These are phyloP conservation scores for Clarias batrachus DNA, from an alignment of 2,113 vertebrate genomes.

Conservation along the genomic window DNA sequence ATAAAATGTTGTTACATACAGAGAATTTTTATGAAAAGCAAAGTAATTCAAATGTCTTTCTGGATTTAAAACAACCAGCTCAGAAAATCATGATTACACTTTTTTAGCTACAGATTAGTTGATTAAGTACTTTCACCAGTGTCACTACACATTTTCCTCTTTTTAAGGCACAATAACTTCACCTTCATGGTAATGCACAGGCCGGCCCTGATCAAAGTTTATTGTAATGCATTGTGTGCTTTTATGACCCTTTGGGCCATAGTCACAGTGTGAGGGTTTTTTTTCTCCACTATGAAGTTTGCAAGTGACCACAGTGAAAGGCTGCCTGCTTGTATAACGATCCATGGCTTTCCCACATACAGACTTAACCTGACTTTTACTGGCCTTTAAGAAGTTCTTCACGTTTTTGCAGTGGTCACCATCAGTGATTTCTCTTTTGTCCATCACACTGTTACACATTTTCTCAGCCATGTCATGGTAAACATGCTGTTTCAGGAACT, in stretches of 20 bases:
- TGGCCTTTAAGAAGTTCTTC: too few relatives aligned
- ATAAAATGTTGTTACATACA: too few relatives aligned
- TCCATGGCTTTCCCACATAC: neutral
- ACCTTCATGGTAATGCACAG: too few relatives aligned
- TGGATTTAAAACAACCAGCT: too few relatives aligned
- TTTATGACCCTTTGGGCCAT: slow-evolving; percentile 4
- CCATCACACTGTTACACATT: slow-evolving; percentile 20
- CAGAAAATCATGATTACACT: too few relatives aligned
- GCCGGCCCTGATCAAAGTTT: slow-evolving; percentile 16
- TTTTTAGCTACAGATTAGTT: neutral
- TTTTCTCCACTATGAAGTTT: slow-evolving; percentile 25
- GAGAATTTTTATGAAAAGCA: too few relatives aligned
- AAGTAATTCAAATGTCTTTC: too few relatives aligned
- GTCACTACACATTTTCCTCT: neutral
- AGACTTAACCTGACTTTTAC: neutral
- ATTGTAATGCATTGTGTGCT: slow-evolving; percentile 37
- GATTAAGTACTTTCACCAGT: too few relatives aligned
- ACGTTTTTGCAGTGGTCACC: too few relatives aligned
- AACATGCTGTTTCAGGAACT: too few relatives aligned
- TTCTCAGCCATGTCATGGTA: slow-evolving; percentile 17
- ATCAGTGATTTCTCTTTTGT: too few relatives aligned
- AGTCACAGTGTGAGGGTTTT: slow-evolving; percentile 28
- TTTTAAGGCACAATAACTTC: too few relatives aligned
- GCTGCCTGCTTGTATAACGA: neutral
- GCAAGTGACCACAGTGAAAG: slow-evolving; percentile 44